Conservation (phyloP, 2,113 vertebrate genomes). For the Mobula birostris region DNA sequence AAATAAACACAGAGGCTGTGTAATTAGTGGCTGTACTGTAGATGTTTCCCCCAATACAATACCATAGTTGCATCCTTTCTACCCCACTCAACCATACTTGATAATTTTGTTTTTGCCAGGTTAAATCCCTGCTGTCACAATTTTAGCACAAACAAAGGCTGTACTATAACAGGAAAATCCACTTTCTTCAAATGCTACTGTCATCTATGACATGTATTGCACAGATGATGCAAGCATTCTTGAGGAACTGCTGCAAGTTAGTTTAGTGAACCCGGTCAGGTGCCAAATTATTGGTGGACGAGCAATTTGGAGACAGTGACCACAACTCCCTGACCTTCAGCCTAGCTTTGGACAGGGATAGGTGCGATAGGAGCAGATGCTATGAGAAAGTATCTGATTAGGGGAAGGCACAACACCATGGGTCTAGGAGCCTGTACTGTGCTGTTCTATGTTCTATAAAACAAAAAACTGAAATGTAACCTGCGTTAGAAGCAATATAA, state of each 20-base stretch:
- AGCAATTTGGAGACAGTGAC: too few relatives aligned
- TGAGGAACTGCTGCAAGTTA: too few relatives aligned
- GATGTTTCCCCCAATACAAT: neutral
- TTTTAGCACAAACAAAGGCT: neutral
- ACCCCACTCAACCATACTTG: neutral
- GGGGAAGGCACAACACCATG: too few relatives aligned
- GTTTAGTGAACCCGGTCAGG: neutral
- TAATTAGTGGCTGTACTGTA: neutral
- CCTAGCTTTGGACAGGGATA: too few relatives aligned
- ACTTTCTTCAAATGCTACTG: neutral
- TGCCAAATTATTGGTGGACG: too few relatives aligned
- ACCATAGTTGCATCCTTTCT: neutral
- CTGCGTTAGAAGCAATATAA: neutral
- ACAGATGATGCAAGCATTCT: too few relatives aligned
- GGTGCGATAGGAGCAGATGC: too few relatives aligned
- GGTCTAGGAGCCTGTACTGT: too few relatives aligned
- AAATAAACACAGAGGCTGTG: neutral
- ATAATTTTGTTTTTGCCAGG: neutral
- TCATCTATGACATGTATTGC: neutral
- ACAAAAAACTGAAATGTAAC: neutral
- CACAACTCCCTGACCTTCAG: too few relatives aligned
- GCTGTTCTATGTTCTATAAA: too few relatives aligned
- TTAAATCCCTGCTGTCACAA: neutral
- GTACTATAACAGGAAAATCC: neutral
- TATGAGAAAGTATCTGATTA: too few relatives aligned